These are phyloP conservation scores for Typhlomys cinereus DNA, from an alignment of 2,113 vertebrate species.

Conservation along the genomic window DNA sequence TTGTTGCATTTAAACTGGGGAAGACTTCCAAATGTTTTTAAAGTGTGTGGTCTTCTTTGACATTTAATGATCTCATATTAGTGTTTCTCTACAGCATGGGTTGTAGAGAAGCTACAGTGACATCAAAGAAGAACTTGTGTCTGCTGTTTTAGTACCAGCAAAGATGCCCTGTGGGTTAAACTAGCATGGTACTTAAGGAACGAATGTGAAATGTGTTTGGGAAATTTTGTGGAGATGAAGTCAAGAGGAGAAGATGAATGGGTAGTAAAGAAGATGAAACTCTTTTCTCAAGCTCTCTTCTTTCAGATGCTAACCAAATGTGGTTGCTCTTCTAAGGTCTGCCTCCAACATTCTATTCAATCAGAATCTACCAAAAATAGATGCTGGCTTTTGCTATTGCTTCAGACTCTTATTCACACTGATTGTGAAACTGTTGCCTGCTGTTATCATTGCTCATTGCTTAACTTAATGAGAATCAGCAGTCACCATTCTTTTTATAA, in stretches of 20 bases:
- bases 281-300: neutral
- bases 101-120: neutral
- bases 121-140: neutral
- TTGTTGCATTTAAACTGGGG: neutral
- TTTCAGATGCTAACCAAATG: constrained; percentile 57
- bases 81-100: neutral
- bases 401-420: constrained; percentile 49
- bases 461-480: constrained; percentile 65
- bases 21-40: neutral
- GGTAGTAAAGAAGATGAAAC: neutral
- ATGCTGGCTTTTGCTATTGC: constrained; percentile 66
- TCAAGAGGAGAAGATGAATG: neutral
- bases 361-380: constrained; percentile 72
- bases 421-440: constrained; percentile 70
- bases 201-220: neutral
- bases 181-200: neutral
- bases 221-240: neutral
- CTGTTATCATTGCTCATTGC: constrained; percentile 60
- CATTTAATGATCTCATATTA: neutral
- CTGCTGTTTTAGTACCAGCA: neutral
- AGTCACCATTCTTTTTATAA: constrained; percentile 71
- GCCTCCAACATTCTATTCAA: constrained; percentile 53
- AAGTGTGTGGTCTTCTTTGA: neutral
- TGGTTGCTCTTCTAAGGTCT: constrained; percentile 56
- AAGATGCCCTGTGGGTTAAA: neutral